Percentiles rank a stretch among this genome's conserved stretches.
Conservation (phyloP, 2,888 invertebrate species). For the Aelia acuminata region DNA sequence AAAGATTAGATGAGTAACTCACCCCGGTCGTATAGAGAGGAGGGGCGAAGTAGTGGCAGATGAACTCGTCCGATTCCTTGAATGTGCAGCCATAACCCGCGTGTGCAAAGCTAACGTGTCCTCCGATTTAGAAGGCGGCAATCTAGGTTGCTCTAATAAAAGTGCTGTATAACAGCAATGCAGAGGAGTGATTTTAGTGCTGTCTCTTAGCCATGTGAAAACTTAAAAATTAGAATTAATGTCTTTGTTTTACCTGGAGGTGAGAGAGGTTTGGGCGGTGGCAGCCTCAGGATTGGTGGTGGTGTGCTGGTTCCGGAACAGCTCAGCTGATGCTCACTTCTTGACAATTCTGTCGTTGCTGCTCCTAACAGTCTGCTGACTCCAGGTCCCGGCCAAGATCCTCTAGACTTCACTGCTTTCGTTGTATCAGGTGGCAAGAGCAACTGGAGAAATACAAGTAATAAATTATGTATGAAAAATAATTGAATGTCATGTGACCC, state of each 20-base stretch:
- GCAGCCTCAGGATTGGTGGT: constrained; percentile 60
- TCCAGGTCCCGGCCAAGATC: constrained; percentile 89
- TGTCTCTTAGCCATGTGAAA: not conserved
- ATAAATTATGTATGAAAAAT: not conserved
- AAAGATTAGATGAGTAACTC: constrained; percentile 1
- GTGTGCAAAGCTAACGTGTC: constrained; percentile 76
- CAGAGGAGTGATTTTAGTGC: constrained; percentile 34
- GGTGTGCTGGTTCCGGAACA: constrained; percentile 63
- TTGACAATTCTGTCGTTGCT: constrained; percentile 80
- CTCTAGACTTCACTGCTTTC: constrained; percentile 82
- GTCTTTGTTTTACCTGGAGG: constrained; percentile 61
- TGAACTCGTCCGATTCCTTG: constrained; percentile 71
- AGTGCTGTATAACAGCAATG: constrained; percentile 57
- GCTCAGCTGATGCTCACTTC: constrained; percentile 83
- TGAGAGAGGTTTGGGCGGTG: constrained; percentile 63
- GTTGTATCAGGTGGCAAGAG: constrained; percentile 75
- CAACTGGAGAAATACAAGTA: constrained; percentile 62
- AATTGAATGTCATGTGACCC: no score
- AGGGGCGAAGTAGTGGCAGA: constrained; percentile 82
- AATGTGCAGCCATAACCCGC: constrained; percentile 63
- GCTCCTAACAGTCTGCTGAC: constrained; percentile 68
- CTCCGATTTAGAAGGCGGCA: constrained; percentile 85
- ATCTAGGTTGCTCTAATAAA: constrained; percentile 68
- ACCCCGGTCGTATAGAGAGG: constrained; percentile 73
- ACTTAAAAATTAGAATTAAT: not conserved